Evolutionary conservation across 2,888 invertebrate genomes (phyloP).

Genomic region (Theretra japonica): DNA sequence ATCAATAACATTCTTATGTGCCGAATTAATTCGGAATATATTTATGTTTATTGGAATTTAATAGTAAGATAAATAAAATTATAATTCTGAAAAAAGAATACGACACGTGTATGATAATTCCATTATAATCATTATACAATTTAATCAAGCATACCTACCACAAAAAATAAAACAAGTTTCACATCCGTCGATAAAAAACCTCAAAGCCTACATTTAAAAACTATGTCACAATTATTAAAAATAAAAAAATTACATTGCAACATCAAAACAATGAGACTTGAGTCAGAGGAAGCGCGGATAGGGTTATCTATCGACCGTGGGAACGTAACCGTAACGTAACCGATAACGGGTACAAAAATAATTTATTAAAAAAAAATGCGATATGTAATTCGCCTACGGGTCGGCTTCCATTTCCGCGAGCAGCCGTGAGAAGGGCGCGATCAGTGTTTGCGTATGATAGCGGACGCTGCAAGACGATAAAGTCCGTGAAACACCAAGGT

Average conservation of each 20-base stretch:
- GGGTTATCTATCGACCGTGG: conserved; percentile 66
- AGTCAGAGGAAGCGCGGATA: conserved; percentile 63
- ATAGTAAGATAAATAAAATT: too few species aligned
- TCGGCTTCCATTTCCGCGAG: conserved; percentile 56
- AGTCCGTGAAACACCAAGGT: background rate
- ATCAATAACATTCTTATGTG: background rate
- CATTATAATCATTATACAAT: background rate
- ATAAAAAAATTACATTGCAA: conserved; percentile 25
- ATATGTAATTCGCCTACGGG: conserved; percentile 55
- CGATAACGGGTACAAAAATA: conserved; percentile 51
- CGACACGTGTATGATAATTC: too few species aligned
- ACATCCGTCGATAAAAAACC: background rate
- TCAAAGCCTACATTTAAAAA: background rate
- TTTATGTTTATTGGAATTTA: background rate
- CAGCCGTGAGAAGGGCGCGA: conserved; percentile 52
- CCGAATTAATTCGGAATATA: background rate
- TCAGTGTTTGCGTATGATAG: conserved; percentile 45
- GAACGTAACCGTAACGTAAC: conserved; percentile 52
- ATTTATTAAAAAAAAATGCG: conserved; percentile 47
- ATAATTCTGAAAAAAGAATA: too few species aligned
- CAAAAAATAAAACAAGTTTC: background rate
- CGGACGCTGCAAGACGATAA: conserved; percentile 27
- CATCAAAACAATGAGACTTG: conserved; percentile 45
- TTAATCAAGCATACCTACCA: background rate
- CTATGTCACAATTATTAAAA: background rate